A percentile compares a stretch with the other conserved stretches of the same genome.
phyloP scores from a whole-genome alignment of 2,888 invertebrate genomes.

The Dasypolia templi region DNA sequence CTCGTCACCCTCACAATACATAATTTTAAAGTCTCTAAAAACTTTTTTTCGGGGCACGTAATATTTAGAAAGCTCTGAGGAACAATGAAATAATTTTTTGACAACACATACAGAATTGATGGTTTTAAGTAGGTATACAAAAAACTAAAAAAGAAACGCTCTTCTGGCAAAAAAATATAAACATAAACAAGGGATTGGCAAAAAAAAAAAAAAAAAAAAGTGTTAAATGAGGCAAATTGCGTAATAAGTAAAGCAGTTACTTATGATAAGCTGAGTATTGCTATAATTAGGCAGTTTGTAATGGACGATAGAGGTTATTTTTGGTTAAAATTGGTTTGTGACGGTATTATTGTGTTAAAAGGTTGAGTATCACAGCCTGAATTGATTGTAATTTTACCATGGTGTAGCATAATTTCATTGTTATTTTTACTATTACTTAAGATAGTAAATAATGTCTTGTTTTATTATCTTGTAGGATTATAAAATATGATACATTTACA shows the following conservation, averaged over 20 bases:
- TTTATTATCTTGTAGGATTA: not conserved
- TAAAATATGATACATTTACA: not conserved
- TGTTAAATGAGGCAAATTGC: not conserved
- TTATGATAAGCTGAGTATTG: not conserved
- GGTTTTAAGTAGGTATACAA: not conserved
- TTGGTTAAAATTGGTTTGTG: not conserved
- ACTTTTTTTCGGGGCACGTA: not conserved
- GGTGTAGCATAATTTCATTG: not conserved
- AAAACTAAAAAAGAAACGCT: too few relatives aligned
- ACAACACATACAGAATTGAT: not conserved
- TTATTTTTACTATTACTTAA: not conserved
- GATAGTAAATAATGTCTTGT: not conserved
- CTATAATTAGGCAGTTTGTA: not conserved
- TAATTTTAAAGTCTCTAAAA: not conserved
- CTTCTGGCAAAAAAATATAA: not conserved
- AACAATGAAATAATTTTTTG: not conserved
- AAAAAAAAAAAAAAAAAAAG: too few relatives aligned
- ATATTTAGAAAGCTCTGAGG: not conserved
- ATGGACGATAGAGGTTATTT: not conserved
- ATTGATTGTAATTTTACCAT: not conserved
- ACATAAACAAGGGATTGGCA: not conserved
- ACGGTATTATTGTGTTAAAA: not conserved
- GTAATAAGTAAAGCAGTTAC: not conserved
- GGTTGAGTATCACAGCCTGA: not conserved
- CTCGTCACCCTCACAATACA: not conserved